Base-by-base conservation (phyloP, 2,797 vertebrate species). In the Astyanax mexicanus region DNA sequence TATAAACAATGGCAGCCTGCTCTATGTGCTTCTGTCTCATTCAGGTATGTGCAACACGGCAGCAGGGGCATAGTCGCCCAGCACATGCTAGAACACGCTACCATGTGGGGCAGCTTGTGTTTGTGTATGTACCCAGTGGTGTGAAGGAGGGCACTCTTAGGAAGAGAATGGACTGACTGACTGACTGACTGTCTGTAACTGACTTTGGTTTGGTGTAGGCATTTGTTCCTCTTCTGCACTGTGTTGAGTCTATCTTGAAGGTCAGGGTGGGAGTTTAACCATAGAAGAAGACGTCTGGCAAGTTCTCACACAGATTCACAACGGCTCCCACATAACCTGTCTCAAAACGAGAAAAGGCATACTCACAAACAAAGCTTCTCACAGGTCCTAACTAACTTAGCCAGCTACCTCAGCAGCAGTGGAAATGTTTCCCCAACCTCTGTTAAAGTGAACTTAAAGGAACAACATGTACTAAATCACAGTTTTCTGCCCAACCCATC, bases 41-140 rank as follows among this genome's bases (percentile, higher is more conserved):
- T 70, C 42, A 58, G 68, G 49, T 47, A 51, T 25, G 47, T 11
- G 70, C 27, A 55, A 37, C 73, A 13, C 32, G n/a, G 54, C 55
- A 79, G 55, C 1, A 62, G 10, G 49, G 37, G 29, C 55, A 72
- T 44, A 61, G 42, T 45, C 45, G 25, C 68, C 54, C 54, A 27
- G 54, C 54, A 57, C 54, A 57, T 57, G 54, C 27, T 9, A 13
- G 27, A 7, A 7, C 54, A 57, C 27, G 54, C 57, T 57, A 57
- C 45, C 40, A 4, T 49, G 62, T 21, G 38, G 9, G 70, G 2
- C 4, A 9, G 21, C 13, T 4, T 49, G 47, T 47, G 15, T 47
- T 17, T 47, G 40, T 23, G 51, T 52, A 10, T 55, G 25, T 27
- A 52, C 55, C 10, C 12, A 61, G 15, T 2, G 29, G 29, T 5